Evolutionary conservation across 2,113 vertebrate genomes (phyloP), one percentile per base, ranked within the genome.

Genomic region (Vireo altiloquus): DNA sequence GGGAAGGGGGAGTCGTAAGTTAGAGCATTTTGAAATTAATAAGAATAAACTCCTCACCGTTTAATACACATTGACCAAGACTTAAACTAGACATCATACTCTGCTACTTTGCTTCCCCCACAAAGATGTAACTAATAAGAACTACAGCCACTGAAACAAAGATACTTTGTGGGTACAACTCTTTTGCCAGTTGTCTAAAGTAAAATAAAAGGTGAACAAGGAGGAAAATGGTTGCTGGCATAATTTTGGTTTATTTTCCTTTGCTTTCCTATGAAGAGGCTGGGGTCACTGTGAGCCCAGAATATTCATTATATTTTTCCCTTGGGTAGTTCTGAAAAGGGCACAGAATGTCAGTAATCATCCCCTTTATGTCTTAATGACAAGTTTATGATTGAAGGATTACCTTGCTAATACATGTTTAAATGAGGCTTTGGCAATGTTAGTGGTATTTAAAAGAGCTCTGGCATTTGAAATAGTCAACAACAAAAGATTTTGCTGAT

Each of bases 291-390:
- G 49, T 11, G 7, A 97, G 87, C 90, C 78, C 93, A 92, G 80
- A 52, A 78, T 95, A 97, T 95, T 98, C 54, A 97, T 98, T 98
- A 90, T 96, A 89, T 94, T 95, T 61, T 97, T 97, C 96, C 97
- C 95, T 91, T 82, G 89, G 96, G 96, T 95, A 97, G 96, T 97
- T 95, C 93, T 95, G 96, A 98, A 98, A 98, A 98, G 97, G 96
- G 91, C 97, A 97, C 69, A 85, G 90, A 96, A 97, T 97, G 97
- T 97, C 97, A 98, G 80, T 75, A 66, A 97, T 95, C 94, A 97
- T 94, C 95, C 92, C 83, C 77, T 82, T 90, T 90, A 74, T 92
- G 96, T 95, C 96, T 81, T 61, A 84, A 53, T 95, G 92, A 70
- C 72, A 96, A 96, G 74, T 74, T 95, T 94, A 95, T 97, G 97